Percentiles rank a stretch among this genome's conserved stretches.
These are phyloP conservation scores for Scaptomyza reducta DNA, from an alignment of 2,888 invertebrate species.

Conservation along the genomic window DNA sequence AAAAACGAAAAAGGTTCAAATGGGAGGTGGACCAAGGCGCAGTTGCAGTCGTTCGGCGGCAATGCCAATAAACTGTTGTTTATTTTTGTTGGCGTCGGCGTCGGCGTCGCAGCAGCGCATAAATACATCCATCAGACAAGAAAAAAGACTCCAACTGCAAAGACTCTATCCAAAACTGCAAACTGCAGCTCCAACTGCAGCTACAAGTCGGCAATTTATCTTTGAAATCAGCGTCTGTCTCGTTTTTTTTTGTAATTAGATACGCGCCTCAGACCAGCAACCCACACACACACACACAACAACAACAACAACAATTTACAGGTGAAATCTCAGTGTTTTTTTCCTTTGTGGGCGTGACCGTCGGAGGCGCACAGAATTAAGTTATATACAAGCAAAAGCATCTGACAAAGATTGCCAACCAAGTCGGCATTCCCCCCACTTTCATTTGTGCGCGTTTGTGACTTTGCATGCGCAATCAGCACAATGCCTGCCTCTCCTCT, in stretches of 20 bases:
- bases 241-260: constrained; percentile 73
- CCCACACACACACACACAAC: constrained; percentile 54
- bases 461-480: constrained; percentile 79
- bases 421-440: constrained; percentile 45
- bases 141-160: constrained; percentile 11
- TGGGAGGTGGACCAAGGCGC: constrained; percentile 22
- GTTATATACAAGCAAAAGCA: constrained; percentile 59
- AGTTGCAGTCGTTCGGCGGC: constrained; percentile 22
- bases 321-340: constrained; percentile 62
- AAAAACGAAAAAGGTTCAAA: constrained; percentile 25
- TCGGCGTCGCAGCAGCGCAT: constrained; percentile 57
- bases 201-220: constrained; percentile 73
- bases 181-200: constrained; percentile 7
- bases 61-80: constrained; percentile 76
- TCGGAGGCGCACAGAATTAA: constrained; percentile 67
- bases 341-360: constrained; percentile 63
- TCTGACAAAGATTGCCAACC: constrained; percentile 45
- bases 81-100: constrained; percentile 61
- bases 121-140: constrained; percentile 68
- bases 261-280: constrained; percentile 62
- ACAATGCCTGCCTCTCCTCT: constrained; percentile 51
- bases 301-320: constrained; percentile 26
- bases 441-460: constrained; percentile 65
- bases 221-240: constrained; percentile 78
- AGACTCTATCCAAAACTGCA: constrained; percentile 13